Evolutionary conservation across 2,113 vertebrate species (phyloP).

Genomic region (Festucalex cinctus): DNA sequence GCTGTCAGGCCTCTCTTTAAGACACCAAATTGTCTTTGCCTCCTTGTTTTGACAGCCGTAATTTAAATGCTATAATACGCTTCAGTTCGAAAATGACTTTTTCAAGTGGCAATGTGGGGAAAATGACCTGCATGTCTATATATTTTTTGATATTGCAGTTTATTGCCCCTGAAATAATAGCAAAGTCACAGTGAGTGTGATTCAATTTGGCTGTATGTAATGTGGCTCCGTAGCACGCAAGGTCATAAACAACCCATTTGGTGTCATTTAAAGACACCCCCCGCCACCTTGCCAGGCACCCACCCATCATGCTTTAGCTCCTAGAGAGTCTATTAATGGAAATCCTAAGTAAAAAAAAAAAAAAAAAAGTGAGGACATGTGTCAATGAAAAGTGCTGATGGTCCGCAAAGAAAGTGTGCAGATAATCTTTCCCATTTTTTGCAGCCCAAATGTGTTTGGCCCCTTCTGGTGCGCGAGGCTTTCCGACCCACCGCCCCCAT

Average conservation of each 20-base stretch:
- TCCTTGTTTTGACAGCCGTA: slow-evolving; percentile 13
- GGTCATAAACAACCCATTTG: slow-evolving; percentile 27
- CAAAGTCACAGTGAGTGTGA: slow-evolving; percentile 22
- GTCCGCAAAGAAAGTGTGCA: slow-evolving; percentile 13
- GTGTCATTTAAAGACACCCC: slow-evolving; percentile 2
- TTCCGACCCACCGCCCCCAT: slow-evolving; percentile 1
- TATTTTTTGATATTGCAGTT: slow-evolving; percentile 12
- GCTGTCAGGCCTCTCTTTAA: slow-evolving; percentile 12
- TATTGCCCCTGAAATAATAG: slow-evolving; percentile 30
- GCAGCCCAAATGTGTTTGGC: slow-evolving; percentile 29
- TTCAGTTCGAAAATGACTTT: slow-evolving; percentile 27
- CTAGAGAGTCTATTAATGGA: slow-evolving; percentile 35
- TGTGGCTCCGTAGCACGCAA: slow-evolving; percentile 8
- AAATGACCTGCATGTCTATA: slow-evolving; percentile 21
- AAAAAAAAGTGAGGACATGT: slow-evolving; percentile 17
- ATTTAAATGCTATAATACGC: slow-evolving; percentile 32
- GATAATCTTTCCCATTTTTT: slow-evolving; percentile 30
- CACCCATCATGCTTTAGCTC: slow-evolving; percentile 2
- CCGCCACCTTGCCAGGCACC: neutral
- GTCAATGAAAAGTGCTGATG: slow-evolving; percentile 60
- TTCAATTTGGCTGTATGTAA: slow-evolving; percentile 29
- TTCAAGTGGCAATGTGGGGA: slow-evolving; percentile 1
- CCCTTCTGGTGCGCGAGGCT: slow-evolving; percentile 17
- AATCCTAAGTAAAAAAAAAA: slow-evolving; percentile 12
- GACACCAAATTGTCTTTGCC: slow-evolving; percentile 20